A percentile compares a stretch with the other conserved stretches of the same genome.
Conservation (phyloP, 2,888 invertebrate species). For the Sturmia bella region DNA sequence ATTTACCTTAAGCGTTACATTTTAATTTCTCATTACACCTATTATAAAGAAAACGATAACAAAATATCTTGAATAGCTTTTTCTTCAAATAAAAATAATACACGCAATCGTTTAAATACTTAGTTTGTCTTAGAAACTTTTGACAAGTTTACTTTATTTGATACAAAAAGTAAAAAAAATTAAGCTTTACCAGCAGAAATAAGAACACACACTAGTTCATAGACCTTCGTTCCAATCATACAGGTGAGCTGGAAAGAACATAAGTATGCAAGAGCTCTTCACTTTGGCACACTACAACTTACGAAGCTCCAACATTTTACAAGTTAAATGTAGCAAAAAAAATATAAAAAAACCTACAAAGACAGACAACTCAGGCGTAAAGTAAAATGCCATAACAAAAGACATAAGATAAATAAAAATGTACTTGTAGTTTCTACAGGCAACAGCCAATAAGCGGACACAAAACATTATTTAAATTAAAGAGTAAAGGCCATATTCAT, state of each 20-base stretch:
- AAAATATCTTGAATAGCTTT: conserved; percentile 12
- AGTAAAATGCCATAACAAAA: conserved; percentile 49
- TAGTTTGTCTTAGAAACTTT: conserved; percentile 17
- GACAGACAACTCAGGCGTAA: conserved; percentile 56
- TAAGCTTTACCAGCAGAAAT: conserved; percentile 18
- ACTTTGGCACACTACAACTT: not conserved
- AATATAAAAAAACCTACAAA: conserved; percentile 49
- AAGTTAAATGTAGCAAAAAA: conserved; percentile 58
- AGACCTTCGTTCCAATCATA: not conserved
- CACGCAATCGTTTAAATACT: not conserved
- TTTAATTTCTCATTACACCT: not conserved
- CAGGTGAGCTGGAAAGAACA: conserved; percentile 4
- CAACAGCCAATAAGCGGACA: too few species aligned
- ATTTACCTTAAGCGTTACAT: not conserved
- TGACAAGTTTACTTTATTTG: conserved; percentile 34
- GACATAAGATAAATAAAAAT: conserved; percentile 27
- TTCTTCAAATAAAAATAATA: conserved; percentile 12
- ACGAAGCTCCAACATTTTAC: conserved; percentile 35
- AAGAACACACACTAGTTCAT: not conserved
- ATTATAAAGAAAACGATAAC: not conserved
- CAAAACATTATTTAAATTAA: too few species aligned
- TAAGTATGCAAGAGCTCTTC: conserved; percentile 1
- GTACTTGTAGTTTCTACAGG: too few species aligned
- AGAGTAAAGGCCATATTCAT: too few species aligned
- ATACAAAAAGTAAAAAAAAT: conserved; percentile 16